A percentile compares a stretch with the other conserved stretches of the same genome.
Conservation (phyloP, 1,140 invertebrate genomes). For the Panulirus ornatus region DNA sequence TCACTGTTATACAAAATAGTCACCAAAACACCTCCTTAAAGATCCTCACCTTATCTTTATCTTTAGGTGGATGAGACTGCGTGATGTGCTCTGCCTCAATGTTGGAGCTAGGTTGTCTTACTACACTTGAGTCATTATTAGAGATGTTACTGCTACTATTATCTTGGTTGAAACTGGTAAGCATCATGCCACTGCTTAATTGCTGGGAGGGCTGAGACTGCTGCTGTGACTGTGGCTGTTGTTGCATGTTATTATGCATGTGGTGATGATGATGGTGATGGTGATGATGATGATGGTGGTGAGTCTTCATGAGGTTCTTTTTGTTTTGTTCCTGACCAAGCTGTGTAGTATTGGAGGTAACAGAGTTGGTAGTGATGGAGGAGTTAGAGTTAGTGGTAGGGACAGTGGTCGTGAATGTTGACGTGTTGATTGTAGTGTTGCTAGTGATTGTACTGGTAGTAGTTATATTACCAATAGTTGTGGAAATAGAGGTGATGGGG, state of each 20-base stretch:
- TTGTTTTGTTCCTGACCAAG: constrained; percentile 69
- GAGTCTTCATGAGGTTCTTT: constrained; percentile 68
- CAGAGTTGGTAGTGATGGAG: constrained; percentile 21
- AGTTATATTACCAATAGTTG: not conserved
- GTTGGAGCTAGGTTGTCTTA: constrained; percentile 48
- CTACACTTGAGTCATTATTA: constrained; percentile 47
- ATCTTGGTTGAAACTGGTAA: constrained; percentile 20
- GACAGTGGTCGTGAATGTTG: not conserved
- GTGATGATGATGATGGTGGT: constrained; percentile 63
- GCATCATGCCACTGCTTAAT: not conserved
- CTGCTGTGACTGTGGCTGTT: constrained; percentile 51
- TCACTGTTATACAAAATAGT: not conserved
- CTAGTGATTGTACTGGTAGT: not conserved
- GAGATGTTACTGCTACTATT: constrained; percentile 49
- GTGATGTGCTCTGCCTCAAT: constrained; percentile 51
- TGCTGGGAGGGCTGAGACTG: constrained; percentile 39
- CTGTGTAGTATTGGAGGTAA: constrained; percentile 43
- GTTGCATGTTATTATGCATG: constrained; percentile 57
- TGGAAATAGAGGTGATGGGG: not conserved
- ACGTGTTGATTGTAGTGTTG: constrained; percentile 6
- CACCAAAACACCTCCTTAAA: not conserved
- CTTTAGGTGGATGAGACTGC: constrained; percentile 54
- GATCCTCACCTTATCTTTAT: constrained; percentile 52
- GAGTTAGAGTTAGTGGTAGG: constrained; percentile 25
- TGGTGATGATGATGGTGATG: constrained; percentile 59